Base-by-base conservation (phyloP, 2,113 vertebrate genomes). In the Anser cygnoides region DNA sequence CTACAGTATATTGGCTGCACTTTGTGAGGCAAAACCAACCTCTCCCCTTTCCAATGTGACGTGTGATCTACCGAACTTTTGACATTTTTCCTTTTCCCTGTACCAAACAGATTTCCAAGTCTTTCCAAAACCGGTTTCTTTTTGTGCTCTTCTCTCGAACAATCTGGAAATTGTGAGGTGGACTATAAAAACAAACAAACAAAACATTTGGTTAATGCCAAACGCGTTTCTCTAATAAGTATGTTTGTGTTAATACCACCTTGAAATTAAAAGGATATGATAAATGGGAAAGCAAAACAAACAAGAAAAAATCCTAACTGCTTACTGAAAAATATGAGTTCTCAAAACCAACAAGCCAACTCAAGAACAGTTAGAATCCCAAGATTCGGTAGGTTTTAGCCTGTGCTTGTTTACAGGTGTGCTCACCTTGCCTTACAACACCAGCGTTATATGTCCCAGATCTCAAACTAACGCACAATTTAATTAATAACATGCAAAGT, bases 101-200 rank as follows among this genome's bases (percentile, higher is more conserved):
- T 93, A 17, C 97, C 97, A 95, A 98, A 98, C 20, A 98, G 81
- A 54, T 97, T 97, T 87, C 98, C 98, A 90, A 98, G 97, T 89
- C 98, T 98, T 58, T 97, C 98, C 96, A 98, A 96, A 92, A 98
- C 98, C 0, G 98, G 98, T 84, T 98, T 98, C 94, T 96, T 98
- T 96, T 84, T 97, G 92, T 68, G 97, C 80, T 98, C 98, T 91
- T 98, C 98, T 94, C 96, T 97, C 21, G 94, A 83, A 50, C 94
- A 94, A 74, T 97, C 97, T 39, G 97, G 90, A 67, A 97, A 92
- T 39, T 97, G 98, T 49, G 97, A 97, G 68, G 97, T 96, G 77
- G 98, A 98, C 98, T 98, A 95, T 26, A 97, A 95, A 83, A 90
- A 54, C 11, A 54, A 65, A 52, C 43, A 95, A 90, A 83, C 57